phyloP scores from a whole-genome alignment of 2,113 vertebrate genomes.

The Panthera uncia region DNA sequence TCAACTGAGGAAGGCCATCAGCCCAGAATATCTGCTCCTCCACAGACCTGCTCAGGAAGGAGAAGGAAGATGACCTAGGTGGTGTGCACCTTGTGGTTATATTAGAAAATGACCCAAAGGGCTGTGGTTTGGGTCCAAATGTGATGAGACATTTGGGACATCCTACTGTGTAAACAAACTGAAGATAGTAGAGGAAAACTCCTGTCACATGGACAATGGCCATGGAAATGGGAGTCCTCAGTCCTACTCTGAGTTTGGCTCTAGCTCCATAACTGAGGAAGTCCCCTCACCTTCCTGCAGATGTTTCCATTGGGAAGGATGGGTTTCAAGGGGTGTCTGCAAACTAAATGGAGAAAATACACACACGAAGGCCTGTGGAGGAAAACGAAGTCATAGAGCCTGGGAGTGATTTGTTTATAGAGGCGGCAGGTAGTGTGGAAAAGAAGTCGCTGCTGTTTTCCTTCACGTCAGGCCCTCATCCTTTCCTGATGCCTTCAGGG shows the following conservation, averaged over 20 bases:
- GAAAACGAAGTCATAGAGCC: neutral
- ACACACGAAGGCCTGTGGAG: rapidly evolving
- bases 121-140: neutral
- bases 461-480: neutral
- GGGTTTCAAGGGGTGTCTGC: neutral
- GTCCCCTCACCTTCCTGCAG: neutral
- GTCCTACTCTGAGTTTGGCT: neutral
- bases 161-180: neutral
- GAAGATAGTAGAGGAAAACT: neutral
- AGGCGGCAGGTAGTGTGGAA: neutral
- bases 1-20: neutral
- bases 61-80: neutral
- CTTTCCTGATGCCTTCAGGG: neutral
- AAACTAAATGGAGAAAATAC: neutral
- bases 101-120: neutral
- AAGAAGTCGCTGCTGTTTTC: neutral
- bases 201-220: neutral
- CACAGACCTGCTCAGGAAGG: neutral
- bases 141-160: neutral
- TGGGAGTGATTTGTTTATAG: neutral
- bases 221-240: neutral
- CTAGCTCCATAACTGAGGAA: neutral
- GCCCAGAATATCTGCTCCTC: neutral
- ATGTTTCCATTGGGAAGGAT: neutral
- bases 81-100: neutral